phyloP scores from a whole-genome alignment of 2,113 vertebrate genomes.

The Pachypanchax playfairii region DNA sequence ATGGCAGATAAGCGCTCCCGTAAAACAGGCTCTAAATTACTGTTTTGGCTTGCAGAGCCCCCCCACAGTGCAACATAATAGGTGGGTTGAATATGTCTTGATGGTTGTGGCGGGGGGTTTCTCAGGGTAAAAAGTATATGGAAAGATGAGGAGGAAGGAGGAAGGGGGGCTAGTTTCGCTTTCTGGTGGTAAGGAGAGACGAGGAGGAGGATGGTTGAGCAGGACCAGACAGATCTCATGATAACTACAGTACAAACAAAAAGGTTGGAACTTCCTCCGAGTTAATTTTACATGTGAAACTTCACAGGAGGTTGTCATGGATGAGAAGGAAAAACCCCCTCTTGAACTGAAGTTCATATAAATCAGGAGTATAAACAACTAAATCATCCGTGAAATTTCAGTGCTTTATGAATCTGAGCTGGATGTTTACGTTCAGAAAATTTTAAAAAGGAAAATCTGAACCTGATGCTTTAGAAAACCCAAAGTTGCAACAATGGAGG shows the following conservation, averaged over 20 bases:
- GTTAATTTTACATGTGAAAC: background rate
- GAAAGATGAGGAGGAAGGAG: constrained; percentile 60
- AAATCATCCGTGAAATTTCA: background rate
- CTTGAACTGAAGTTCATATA: background rate
- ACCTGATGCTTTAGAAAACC: too few species aligned
- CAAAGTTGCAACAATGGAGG: too few species aligned
- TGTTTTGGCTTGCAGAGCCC: constrained; percentile 54
- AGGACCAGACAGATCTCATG: constrained; percentile 18
- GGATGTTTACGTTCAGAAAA: too few species aligned
- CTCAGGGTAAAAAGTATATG: constrained; percentile 49
- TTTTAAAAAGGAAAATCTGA: too few species aligned
- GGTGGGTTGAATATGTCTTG: constrained; percentile 55
- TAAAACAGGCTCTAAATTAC: constrained; percentile 55
- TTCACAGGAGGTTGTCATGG: background rate
- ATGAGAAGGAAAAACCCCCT: background rate
- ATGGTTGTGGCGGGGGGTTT: constrained; percentile 60
- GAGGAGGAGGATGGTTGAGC: background rate
- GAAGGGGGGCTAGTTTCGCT: constrained; percentile 7
- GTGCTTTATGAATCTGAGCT: too few species aligned
- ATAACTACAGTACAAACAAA: constrained; percentile 12
- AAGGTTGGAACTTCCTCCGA: constrained; percentile 3
- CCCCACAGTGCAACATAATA: constrained; percentile 56
- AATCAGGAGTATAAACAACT: background rate
- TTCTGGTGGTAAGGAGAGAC: constrained; percentile 22
- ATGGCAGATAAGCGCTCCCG: constrained; percentile 39